Evolutionary conservation across 2,113 vertebrate genomes (phyloP).

Genomic region (Cryptomyrus ogoouensis): DNA sequence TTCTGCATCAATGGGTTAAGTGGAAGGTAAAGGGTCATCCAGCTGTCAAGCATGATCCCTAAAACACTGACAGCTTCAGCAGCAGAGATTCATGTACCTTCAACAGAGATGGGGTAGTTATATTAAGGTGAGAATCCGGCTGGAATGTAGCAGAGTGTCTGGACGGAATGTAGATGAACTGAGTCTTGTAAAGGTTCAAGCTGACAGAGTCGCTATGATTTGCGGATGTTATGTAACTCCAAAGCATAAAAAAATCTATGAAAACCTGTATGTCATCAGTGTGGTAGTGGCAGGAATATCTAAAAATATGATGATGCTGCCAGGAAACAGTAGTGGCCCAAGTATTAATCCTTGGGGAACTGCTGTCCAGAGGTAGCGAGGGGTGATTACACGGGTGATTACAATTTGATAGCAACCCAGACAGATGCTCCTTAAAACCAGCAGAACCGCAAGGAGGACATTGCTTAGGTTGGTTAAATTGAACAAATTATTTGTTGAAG

Average conservation of each 20-base stretch:
- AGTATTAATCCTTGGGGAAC: not conserved
- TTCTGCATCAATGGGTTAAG: not conserved
- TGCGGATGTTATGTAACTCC: not conserved
- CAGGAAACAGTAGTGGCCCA: not conserved
- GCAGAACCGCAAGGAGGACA: not conserved
- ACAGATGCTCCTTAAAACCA: not conserved
- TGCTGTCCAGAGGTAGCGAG: not conserved
- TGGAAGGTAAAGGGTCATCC: slow-evolving; percentile 1
- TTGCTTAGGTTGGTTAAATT: not conserved
- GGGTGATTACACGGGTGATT: not conserved
- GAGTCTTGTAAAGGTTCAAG: not conserved
- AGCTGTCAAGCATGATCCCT: not conserved
- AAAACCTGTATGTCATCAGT: not conserved
- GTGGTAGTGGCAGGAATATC: not conserved
- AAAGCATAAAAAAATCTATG: not conserved
- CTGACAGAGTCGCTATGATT: not conserved
- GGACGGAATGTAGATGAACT: not conserved
- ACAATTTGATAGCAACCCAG: not conserved
- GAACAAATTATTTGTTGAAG: not conserved
- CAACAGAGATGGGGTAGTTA: not conserved
- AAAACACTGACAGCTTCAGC: not conserved
- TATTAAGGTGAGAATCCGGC: not conserved
- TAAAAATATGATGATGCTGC: not conserved
- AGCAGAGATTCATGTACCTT: not conserved
- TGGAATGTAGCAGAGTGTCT: not conserved